A percentile compares a stretch with the other conserved stretches of the same genome.
Conservation (phyloP, 2,888 invertebrate species). For the Lithodes maja region DNA sequence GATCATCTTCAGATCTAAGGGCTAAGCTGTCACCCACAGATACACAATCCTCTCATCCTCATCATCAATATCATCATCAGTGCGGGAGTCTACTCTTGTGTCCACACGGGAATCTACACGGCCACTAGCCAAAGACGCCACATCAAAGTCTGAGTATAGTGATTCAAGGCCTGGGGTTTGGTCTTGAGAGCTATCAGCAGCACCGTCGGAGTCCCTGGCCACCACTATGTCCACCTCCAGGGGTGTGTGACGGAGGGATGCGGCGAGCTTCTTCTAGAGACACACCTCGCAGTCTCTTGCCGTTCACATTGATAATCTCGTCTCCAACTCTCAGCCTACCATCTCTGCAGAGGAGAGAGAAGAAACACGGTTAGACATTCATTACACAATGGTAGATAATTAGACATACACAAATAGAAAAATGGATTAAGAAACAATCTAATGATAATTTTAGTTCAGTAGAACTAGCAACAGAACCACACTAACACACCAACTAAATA, state of each 20-base stretch:
- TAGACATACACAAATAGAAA: neutral
- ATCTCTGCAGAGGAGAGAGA: slow-evolving; percentile 77
- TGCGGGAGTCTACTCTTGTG: slow-evolving; percentile 43
- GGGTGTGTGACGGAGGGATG: slow-evolving; percentile 77
- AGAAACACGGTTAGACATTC: neutral
- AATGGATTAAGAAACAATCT: neutral
- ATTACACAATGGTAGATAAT: neutral
- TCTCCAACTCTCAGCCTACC: slow-evolving; percentile 82
- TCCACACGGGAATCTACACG: slow-evolving; percentile 52
- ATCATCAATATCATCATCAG: slow-evolving; percentile 37
- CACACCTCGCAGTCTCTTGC: slow-evolving; percentile 81
- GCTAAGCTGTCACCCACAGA: neutral
- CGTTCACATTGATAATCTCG: slow-evolving; percentile 84
- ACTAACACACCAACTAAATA: neutral
- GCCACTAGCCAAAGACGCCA: slow-evolving; percentile 56
- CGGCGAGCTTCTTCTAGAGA: slow-evolving; percentile 74
- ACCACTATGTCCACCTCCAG: slow-evolving; percentile 82
- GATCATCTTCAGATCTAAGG: slow-evolving; percentile 35
- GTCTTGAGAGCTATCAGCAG: neutral
- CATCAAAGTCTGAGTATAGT: slow-evolving; percentile 57
- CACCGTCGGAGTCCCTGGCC: slow-evolving; percentile 75
- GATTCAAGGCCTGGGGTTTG: slow-evolving; percentile 22
- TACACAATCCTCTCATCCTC: slow-evolving; percentile 36
- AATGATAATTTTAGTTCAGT: neutral
- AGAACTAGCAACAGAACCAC: neutral